These are phyloP conservation scores for Ranitomeya imitator DNA, from an alignment of 2,113 vertebrate genomes.

Conservation along the genomic window DNA sequence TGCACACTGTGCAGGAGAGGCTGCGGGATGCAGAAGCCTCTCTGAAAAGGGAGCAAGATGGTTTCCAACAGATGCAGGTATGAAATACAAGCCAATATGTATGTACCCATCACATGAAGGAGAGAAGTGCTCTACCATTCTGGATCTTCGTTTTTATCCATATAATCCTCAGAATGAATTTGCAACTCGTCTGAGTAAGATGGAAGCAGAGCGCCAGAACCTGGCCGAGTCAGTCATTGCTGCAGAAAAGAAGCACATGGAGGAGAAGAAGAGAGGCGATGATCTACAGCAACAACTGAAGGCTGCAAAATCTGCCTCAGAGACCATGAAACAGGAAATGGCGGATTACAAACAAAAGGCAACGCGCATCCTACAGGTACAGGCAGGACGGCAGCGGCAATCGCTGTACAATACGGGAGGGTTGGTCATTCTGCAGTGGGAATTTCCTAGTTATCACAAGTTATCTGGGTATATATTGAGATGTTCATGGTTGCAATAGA, in stretches of 20 bases:
- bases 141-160: background rate
- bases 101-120: background rate
- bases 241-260: constrained; percentile 79
- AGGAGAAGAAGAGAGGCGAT: constrained; percentile 84
- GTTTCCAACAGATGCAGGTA: constrained; percentile 95
- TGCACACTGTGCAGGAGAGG: constrained; percentile 88
- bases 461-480: too few relatives aligned
- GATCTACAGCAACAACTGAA: constrained; percentile 88
- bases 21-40: constrained; percentile 81
- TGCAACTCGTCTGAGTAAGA: constrained; percentile 77
- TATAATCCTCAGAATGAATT: constrained; percentile 79
- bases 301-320: constrained; percentile 74
- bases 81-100: background rate
- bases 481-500: background rate
- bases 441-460: too few relatives aligned
- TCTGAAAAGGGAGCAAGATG: constrained; percentile 87
- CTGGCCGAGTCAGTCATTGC: constrained; percentile 85
- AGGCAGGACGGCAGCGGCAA: background rate
- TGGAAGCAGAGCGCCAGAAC: constrained; percentile 86
- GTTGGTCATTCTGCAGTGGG: too few relatives aligned
- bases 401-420: background rate
- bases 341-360: constrained; percentile 96
- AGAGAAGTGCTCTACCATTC: background rate
- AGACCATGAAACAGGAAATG: constrained; percentile 86
- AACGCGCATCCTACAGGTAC: constrained; percentile 91